Percentiles rank a stretch among this genome's conserved stretches.
Evolutionary conservation across 2,113 vertebrate genomes (phyloP).

Genomic region (Oxyruncus cristatus): DNA sequence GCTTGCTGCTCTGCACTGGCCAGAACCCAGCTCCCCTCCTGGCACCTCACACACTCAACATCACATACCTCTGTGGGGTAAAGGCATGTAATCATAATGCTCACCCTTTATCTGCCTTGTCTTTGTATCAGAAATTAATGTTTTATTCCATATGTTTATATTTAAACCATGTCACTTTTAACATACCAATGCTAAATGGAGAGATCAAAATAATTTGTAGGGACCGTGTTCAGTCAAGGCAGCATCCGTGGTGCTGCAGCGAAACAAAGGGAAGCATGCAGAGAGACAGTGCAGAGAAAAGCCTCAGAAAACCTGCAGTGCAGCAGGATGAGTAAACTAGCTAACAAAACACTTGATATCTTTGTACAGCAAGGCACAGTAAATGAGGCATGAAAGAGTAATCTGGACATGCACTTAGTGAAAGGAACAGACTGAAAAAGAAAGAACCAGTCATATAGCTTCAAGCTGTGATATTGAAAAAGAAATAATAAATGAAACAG

Average conservation of each 20-base stretch:
- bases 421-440: conserved; percentile 14
- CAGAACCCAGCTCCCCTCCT: not conserved
- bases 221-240: not conserved
- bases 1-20: not conserved
- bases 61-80: rapidly evolving
- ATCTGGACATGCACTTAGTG: conserved; percentile 42
- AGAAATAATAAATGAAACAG: not conserved
- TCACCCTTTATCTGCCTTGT: not conserved
- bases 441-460: not conserved
- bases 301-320: conserved; percentile 62
- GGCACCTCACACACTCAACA: not conserved
- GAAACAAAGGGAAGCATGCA: conserved; percentile 15
- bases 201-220: not conserved
- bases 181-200: not conserved
- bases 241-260: not conserved
- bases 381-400: conserved; percentile 65
- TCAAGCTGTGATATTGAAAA: conserved; percentile 34
- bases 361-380: conserved; percentile 35
- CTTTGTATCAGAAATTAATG: not conserved
- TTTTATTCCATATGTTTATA: not conserved
- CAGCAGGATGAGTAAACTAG: conserved; percentile 54
- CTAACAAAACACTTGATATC: conserved; percentile 42
- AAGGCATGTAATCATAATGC: not conserved
- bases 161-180: not conserved
- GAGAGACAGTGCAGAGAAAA: conserved; percentile 24